Base-by-base conservation (phyloP, 1,140 invertebrate genomes). In the Aradophagus sp. region DNA sequence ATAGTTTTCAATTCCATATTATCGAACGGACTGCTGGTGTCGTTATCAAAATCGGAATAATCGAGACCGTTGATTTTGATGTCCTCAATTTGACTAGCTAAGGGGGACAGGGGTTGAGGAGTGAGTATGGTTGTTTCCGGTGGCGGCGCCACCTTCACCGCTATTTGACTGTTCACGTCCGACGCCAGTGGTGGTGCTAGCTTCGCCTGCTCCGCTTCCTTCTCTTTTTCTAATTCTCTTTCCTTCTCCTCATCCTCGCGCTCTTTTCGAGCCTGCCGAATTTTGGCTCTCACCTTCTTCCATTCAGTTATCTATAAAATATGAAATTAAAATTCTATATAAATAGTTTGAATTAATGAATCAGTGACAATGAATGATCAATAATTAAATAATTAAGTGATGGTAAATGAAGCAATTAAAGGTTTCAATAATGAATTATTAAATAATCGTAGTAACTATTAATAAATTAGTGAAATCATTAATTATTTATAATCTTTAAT, bases 1-100 rank as follows among this genome's bases (percentile, higher is more conserved):
- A 96, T 93, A 26, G 93, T 94, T 84, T 96, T 95, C 17, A 96
- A 79, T 86, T 95, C 94, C 83, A 95, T 90, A 86, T 94, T 94
- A 86, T 96, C 94, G 85, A 96, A 96, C 0, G 94, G 94, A 80
- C 93, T 95, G 11, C 93, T 94, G 38, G 92, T 94, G 79, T 95
- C 93, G 79, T 92, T 90, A 84, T 96, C 94, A 86, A 96, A 96
- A 78, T 95, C 93, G 31, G 90, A 90, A 77, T 89, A 90, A 45
- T 93, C 84, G 52, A 74, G 76, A 29, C 78, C 81, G 72, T 80
- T 84, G 19, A 71, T 63, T 67, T 77, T 79, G 6, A 68, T 65
- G 67, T 81, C 71, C 15, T 79, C 77, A 17, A 78, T 69, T 56
- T 83, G 77, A 58, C 75, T 78, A 3, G 71, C 66, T 32, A 78